These are phyloP conservation scores for Pipistrellus pipistrellus DNA, from an alignment of 2,797 vertebrate genomes.

Conservation along the genomic window DNA sequence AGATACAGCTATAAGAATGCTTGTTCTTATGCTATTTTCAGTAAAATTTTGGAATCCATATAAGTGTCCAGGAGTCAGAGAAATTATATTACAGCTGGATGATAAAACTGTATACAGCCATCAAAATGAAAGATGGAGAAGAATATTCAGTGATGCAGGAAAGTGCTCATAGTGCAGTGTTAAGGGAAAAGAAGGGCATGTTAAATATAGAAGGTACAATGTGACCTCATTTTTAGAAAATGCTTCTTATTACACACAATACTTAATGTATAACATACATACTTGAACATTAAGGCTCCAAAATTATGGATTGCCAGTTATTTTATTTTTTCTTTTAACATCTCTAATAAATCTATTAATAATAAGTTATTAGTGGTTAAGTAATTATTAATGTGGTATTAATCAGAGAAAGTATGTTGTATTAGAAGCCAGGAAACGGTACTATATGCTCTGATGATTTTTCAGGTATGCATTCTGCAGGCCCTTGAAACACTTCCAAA, in stretches of 20 bases:
- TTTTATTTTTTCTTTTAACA: neutral
- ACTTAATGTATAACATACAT: neutral
- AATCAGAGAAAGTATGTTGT: neutral
- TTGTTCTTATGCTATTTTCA: constrained; percentile 27
- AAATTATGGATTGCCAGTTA: neutral
- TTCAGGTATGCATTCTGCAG: constrained; percentile 10
- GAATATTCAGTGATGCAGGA: neutral
- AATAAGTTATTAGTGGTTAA: neutral
- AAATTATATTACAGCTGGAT: neutral
- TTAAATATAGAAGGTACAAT: constrained; percentile 19
- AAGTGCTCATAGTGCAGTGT: neutral
- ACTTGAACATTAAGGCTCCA: neutral
- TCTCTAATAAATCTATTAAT: neutral
- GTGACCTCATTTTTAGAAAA: constrained; percentile 26
- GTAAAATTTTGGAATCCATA: neutral
- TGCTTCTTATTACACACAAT: neutral
- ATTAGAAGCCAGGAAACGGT: neutral
- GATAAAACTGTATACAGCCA: neutral
- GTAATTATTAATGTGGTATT: constrained; percentile 13
- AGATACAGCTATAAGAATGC: neutral
- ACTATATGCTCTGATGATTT: neutral
- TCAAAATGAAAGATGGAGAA: constrained; percentile 21
- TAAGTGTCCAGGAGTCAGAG: neutral
- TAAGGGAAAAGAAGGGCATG: neutral
- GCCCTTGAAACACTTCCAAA: neutral